Base-by-base conservation (phyloP, 2,797 vertebrate genomes). In the Sebastolobus alascanus region DNA sequence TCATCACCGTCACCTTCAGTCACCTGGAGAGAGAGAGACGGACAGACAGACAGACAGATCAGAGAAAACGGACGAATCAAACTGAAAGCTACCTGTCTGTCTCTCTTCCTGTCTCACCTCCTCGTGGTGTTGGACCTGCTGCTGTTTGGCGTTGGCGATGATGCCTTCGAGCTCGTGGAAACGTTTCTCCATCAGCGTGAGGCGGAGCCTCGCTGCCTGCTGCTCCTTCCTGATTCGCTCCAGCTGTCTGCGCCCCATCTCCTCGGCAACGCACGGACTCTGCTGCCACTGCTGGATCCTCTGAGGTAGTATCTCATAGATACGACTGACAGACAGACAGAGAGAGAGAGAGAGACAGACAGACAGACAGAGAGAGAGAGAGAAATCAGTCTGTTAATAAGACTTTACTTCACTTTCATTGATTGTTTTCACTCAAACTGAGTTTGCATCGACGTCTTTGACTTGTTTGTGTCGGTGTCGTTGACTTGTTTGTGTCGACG, bases 241-340 rank as follows among this genome's bases (percentile, higher is more conserved):
- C 14, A 99, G 95, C 22, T 98, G 96, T 86, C 97, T 96, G 91
- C 97, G 97, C 8, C 97, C 98, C 1, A 97, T 97, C 63, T 99
- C 98, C 91, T 99, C 98, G 0, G 97, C 98, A 11, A 99, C 96
- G 14, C 98, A 98, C 0, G 98, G 97, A 82, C 97, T 98, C 94
- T 97, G 97, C 93, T 99, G 97, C 98, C 98, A 98, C 92, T 98
- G 97, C 92, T 98, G 97, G 88, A 98, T 98, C 20, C 97, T 96
- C 95, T 98, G 97, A 0, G 97, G 97, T 0, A 97, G 95, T 92
- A 97, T 97, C 94, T 97, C 97, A 14, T 96, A 97, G 91, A 97
- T 97, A 13, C 97, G 97, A 80, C 97, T 97, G 84, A 11, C 18
- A n/a, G n/a, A n/a, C n/a, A n/a, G n/a, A n/a, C n/a, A n/a, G n/a